phyloP scores from a whole-genome alignment of 2,888 invertebrate species.

The Ennomos fuscantarius region DNA sequence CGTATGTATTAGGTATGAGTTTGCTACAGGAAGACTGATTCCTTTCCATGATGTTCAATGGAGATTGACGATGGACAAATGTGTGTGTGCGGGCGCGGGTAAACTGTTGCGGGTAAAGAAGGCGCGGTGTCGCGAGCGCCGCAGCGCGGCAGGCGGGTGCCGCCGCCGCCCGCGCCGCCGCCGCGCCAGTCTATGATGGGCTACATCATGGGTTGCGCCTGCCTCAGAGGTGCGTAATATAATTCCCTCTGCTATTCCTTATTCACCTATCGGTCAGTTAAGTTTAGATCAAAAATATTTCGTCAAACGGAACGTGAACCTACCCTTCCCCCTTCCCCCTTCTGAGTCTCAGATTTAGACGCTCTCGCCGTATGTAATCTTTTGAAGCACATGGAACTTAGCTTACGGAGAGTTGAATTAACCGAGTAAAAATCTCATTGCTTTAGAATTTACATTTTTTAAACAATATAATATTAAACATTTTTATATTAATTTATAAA shows the following conservation, averaged over 20 bases:
- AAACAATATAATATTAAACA: too few relatives aligned
- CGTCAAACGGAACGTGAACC: too few relatives aligned
- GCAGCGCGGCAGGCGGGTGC: conserved; percentile 75
- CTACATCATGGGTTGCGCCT: conserved; percentile 97
- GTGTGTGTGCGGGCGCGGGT: conserved; percentile 58
- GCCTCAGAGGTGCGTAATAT: conserved; percentile 90
- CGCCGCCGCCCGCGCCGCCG: conserved; percentile 74
- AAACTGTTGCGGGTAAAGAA: conserved; percentile 64
- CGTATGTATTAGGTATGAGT: conserved; percentile 10
- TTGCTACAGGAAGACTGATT: conserved; percentile 10
- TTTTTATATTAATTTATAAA: too few relatives aligned
- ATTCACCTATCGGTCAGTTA: too few relatives aligned
- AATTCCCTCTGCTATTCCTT: not conserved
- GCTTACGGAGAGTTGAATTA: too few relatives aligned
- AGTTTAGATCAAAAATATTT: too few relatives aligned
- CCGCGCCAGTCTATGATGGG: conserved; percentile 91
- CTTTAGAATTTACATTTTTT: too few relatives aligned
- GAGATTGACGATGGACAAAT: conserved; percentile 11
- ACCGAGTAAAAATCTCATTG: too few relatives aligned
- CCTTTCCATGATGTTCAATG: conserved; percentile 11
- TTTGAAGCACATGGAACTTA: not conserved
- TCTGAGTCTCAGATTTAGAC: too few relatives aligned
- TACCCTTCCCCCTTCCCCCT: not conserved
- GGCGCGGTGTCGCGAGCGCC: conserved; percentile 72
- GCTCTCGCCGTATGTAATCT: too few relatives aligned